These are phyloP conservation scores for Aphelenchoides besseyi DNA, from an alignment of 1,140 invertebrate genomes.

Conservation along the genomic window DNA sequence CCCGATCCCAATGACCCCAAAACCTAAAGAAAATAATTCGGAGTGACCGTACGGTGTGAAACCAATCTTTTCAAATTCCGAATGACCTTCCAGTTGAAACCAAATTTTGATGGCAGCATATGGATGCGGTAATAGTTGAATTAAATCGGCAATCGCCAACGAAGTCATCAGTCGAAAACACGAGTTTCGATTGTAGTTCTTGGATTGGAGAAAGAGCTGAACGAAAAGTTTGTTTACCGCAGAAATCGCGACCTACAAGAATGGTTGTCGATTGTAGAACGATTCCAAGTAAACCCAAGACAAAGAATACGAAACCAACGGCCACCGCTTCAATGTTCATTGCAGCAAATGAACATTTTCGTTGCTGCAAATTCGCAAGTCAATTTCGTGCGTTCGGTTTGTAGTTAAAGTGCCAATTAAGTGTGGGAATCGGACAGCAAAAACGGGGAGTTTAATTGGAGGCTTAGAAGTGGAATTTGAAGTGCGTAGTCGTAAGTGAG, in stretches of 20 bases:
- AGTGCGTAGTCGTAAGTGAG: too few species aligned
- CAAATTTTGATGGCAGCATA: neutral
- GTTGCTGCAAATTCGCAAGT: too few species aligned
- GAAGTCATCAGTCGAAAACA: neutral
- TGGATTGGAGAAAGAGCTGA: neutral
- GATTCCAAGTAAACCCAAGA: neutral
- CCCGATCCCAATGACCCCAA: neutral
- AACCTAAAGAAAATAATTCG: neutral
- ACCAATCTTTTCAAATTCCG: neutral
- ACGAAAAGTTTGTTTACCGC: neutral
- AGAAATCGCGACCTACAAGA: neutral
- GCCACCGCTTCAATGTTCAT: neutral
- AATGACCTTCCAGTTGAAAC: neutral
- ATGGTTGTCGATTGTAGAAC: neutral
- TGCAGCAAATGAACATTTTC: too few species aligned
- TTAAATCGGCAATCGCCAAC: neutral
- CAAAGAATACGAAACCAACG: neutral
- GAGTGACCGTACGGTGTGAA: too few species aligned
- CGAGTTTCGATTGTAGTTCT: neutral
- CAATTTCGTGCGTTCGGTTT: too few species aligned
- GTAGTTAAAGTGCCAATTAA: too few species aligned
- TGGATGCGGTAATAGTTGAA: neutral
- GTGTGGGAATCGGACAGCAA: too few species aligned
- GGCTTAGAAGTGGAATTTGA: too few species aligned
- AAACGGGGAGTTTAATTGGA: too few species aligned